Evolutionary conservation across 2,888 invertebrate species (phyloP).

Genomic region (Platycheirus rosarum): DNA sequence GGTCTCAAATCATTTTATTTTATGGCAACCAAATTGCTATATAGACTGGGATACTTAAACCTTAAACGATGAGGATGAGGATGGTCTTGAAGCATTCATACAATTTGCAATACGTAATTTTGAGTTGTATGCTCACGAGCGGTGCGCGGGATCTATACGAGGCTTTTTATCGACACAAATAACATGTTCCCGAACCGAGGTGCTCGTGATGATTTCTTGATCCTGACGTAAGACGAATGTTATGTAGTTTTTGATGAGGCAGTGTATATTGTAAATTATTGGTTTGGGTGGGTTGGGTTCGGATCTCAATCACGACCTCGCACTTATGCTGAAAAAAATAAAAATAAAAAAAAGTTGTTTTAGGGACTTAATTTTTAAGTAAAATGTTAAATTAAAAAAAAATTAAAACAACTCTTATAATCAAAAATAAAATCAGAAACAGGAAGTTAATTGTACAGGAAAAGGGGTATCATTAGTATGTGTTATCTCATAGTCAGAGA

Average conservation of each 20-base stretch:
- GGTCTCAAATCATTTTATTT: conserved; percentile 39
- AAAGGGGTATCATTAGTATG: too few relatives aligned
- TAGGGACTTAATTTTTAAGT: too few relatives aligned
- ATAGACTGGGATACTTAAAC: conserved; percentile 36
- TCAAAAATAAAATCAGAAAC: too few relatives aligned
- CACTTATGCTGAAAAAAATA: neutral
- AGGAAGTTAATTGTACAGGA: too few relatives aligned
- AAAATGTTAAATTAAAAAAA: too few relatives aligned
- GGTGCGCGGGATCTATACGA: conserved; percentile 33
- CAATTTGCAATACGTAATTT: conserved; percentile 6
- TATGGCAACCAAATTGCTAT: conserved; percentile 58
- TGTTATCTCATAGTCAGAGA: too few relatives aligned
- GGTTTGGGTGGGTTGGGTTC: conserved; percentile 9
- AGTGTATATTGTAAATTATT: conserved; percentile 16
- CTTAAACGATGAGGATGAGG: conserved; percentile 37
- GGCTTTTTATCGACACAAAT: conserved; percentile 61
- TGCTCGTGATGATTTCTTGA: conserved; percentile 35
- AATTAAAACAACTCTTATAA: too few relatives aligned
- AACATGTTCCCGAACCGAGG: conserved; percentile 44
- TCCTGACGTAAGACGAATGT: conserved; percentile 35
- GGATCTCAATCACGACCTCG: conserved; percentile 3
- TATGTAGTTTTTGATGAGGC: conserved; percentile 52
- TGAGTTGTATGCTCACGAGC: conserved; percentile 11
- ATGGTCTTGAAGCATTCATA: conserved; percentile 1
- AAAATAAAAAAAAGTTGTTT: too few relatives aligned